Evolutionary conservation across 2,888 invertebrate species (phyloP), one percentile per base, ranked within the genome.

Genomic region (Stenotaenia linearis): DNA sequence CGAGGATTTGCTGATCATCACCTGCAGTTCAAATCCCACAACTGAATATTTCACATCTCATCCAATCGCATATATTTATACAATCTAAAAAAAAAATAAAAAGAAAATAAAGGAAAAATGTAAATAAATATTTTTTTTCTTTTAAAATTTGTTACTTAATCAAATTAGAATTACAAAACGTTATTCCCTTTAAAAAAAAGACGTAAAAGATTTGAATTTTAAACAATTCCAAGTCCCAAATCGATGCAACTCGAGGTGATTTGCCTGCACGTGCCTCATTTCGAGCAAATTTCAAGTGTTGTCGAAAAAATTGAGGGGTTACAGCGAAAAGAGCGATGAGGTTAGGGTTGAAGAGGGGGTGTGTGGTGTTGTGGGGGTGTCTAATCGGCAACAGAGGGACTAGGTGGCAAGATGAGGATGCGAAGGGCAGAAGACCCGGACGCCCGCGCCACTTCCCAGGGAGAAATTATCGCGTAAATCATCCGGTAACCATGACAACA

Each of bases 381-480:
- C 56, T 56, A 56, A 56, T 56, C 56, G 56, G 18, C 21, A 21
- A 23, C 56, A 56, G 23, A 56, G 21, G 18, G 56, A 23, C 21
- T 18, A 23, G 56, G 56, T 56, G n/a, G n/a, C n/a, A 23, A 56
- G 56, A 56, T 56, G 56, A 2, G 56, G 56, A 23, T 56, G 56
- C 21, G n/a, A 21, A 56, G 56, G 56, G 23, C 56, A 56, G 21
- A 23, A 56, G 56, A 56, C 56, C 56, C 56, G 56, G 56, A 56
- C 18, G 56, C 18, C 56, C 56, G 56, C 56, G 56, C 56, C 56
- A 56, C 56, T 56, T 56, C 56, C 56, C 56, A 56, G 56, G 56
- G 56, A 56, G 56, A 56, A 56, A 56, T 56, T 56, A 56, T 56
- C 56, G 56, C 56, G 56, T 56, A 56, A 56, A 56, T 56, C 56